Base-by-base conservation (phyloP, 2,888 invertebrate species). In the Torymus tubicola region DNA sequence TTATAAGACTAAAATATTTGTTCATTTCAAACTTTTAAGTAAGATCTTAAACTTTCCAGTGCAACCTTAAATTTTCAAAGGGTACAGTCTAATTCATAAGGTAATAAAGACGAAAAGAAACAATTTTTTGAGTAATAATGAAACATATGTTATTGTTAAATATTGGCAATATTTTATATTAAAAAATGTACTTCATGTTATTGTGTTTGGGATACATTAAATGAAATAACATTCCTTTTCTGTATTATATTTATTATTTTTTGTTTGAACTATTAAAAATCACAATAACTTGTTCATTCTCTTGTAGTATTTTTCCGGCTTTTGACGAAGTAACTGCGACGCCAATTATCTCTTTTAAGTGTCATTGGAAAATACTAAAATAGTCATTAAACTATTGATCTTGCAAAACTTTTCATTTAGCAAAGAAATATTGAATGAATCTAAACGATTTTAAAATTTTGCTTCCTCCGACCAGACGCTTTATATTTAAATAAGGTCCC, bases 291-390 rank as follows among this genome's bases (percentile, higher is more conserved):
- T 55, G 12, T 64, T 18, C 24, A 31, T 53, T 42, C 58, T 42
- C 24, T 58, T 16, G 31, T 16, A 13, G 42, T 50, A 12, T 16
- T n/a, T 50, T n/a, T 58, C 42, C 42, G n/a, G 4, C 10, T 5
- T 8, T 55, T 68, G 5, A 11, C 21, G 42, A 69, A 69, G 58
- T 42, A 58, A 58, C 31, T 12, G n/a, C n/a, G 42, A 58, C 13
- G 10, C 21, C 18, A 55, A 73, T 53, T 24, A 53, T 61, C 53
- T 61, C 24, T 73, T 42, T 55, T 31, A 42, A 73, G n/a, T 13
- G 14, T 73, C 52, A 13, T 63, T 61, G 31, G 68, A 73, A 61
- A 73, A 55, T 68, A 73, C 61, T 73, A 63, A 73, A 79, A 79
- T 18, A 61, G 63, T 55, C 73, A 68, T 73, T 72, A 73, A 73